Conservation (phyloP, 2,797 vertebrate genomes). For the Heteromormyrus szaboi region DNA sequence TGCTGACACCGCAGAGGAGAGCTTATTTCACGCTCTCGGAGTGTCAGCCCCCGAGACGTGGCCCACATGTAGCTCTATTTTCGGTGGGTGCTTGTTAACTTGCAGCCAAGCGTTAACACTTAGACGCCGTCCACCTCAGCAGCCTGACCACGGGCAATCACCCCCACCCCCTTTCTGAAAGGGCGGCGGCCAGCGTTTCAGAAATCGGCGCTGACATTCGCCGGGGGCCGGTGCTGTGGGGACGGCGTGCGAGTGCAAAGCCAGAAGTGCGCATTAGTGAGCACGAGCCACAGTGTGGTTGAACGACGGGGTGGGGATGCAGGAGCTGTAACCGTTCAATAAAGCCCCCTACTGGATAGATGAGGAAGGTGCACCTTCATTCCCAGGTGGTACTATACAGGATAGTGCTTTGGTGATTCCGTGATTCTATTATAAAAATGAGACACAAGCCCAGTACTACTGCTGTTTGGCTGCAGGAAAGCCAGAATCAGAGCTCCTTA, state of each 20-base stretch:
- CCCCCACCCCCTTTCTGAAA: background rate
- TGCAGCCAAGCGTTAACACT: constrained; percentile 1
- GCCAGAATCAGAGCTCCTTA: background rate
- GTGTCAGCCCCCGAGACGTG: background rate
- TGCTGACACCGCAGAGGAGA: background rate
- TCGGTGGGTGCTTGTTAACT: background rate
- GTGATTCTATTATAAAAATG: background rate
- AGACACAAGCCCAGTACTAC: background rate
- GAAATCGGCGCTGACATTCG: background rate
- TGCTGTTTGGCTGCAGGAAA: background rate
- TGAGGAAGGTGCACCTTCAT: background rate
- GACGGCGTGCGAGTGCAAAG: background rate
- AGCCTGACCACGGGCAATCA: background rate
- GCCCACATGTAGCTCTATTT: background rate
- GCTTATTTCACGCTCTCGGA: background rate
- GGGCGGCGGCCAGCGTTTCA: background rate
- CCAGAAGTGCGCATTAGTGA: background rate
- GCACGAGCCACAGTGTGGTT: background rate
- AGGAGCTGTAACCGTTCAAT: background rate
- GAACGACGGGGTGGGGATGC: background rate
- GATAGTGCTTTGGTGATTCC: background rate
- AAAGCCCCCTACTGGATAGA: background rate
- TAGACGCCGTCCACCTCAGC: background rate
- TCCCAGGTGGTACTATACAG: background rate
- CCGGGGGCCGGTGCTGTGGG: background rate